Percentiles rank a stretch among this genome's conserved stretches.
Conservation (phyloP, 2,888 invertebrate species). For the Torymus tubicola region DNA sequence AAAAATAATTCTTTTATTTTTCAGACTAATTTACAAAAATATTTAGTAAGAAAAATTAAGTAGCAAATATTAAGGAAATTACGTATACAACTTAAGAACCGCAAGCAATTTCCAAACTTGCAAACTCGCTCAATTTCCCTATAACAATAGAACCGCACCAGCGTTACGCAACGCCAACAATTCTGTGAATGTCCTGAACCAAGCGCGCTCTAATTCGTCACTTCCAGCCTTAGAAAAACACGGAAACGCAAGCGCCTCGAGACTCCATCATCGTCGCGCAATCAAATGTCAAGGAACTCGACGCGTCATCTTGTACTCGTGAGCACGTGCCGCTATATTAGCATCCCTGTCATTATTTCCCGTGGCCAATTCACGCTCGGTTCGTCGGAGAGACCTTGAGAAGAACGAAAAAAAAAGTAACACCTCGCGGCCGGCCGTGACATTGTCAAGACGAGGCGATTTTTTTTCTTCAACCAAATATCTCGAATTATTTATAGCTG, state of each 20-base stretch:
- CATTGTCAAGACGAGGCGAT: neutral
- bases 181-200: too few relatives aligned
- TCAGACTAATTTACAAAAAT: too few relatives aligned
- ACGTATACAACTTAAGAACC: too few relatives aligned
- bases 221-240: neutral
- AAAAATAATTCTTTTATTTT: too few relatives aligned
- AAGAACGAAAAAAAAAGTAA: neutral
- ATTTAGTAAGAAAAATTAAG: too few relatives aligned
- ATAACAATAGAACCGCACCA: too few relatives aligned
- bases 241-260: neutral
- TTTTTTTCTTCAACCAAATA: neutral
- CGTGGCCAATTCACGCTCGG: neutral
- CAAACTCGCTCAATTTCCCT: too few relatives aligned
- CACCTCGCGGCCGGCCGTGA: neutral
- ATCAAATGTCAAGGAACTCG: constrained; percentile 1
- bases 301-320: constrained; percentile 2
- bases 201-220: too few relatives aligned
- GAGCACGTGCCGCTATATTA: too few relatives aligned
- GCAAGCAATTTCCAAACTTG: too few relatives aligned
- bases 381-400: neutral
- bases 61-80: too few relatives aligned
- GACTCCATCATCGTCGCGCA: neutral
- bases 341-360: neutral
- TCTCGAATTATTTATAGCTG: constrained; percentile 16
- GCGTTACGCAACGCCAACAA: too few relatives aligned